Evolutionary conservation across 2,113 vertebrate genomes (phyloP).

Genomic region (Notiomystis cincta): DNA sequence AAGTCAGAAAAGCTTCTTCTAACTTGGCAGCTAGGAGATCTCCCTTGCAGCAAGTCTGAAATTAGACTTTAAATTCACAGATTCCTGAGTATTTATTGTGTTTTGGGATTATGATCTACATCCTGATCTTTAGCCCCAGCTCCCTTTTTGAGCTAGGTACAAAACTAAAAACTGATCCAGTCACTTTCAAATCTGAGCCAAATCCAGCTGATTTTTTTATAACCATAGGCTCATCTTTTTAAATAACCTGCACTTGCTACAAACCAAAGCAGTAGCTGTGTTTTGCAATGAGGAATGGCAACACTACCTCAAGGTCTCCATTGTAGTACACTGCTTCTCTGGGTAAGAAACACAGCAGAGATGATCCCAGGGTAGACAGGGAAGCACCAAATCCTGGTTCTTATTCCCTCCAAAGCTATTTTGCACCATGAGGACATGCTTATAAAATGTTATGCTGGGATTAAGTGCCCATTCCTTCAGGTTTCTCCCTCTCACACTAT

Average conservation of each 20-base stretch:
- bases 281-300: not conserved
- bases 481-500: not conserved
- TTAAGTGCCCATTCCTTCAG: not conserved
- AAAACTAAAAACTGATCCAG: not conserved
- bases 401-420: not conserved
- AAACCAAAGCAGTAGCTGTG: not conserved
- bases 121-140: not conserved
- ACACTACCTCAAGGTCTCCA: not conserved
- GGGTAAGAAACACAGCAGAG: not conserved
- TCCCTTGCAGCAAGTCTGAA: not conserved
- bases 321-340: not conserved
- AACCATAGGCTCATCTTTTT: not conserved
- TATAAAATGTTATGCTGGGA: not conserved
- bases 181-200: not conserved
- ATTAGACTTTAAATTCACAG: not conserved
- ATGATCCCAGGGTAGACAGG: not conserved
- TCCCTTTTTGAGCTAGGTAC: not conserved
- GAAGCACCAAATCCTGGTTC: not conserved
- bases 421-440: not conserved
- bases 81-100: not conserved
- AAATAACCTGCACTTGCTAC: not conserved
- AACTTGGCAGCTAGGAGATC: not conserved
- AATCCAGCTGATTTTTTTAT: not conserved
- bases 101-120: not conserved
- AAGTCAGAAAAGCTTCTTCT: not conserved